Evolutionary conservation across 2,113 vertebrate species (phyloP).

Genomic region (Proteles cristata): DNA sequence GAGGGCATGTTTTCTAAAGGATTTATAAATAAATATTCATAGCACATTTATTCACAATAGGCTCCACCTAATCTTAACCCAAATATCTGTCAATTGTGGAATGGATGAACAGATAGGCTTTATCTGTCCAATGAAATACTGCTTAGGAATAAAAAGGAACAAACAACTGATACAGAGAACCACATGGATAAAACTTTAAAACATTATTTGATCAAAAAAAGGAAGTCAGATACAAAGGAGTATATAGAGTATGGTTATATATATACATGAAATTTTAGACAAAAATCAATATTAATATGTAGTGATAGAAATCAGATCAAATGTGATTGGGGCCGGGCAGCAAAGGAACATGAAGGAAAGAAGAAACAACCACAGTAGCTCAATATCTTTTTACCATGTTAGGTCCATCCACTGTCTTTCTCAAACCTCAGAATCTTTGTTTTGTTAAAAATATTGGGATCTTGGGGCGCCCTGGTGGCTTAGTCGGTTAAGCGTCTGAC

Average conservation of each 20-base stretch:
- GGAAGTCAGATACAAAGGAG: not conserved
- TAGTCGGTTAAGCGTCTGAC: no score
- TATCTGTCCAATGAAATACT: not conserved
- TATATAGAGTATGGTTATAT: not conserved
- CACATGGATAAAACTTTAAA: not conserved
- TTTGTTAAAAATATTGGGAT: not conserved
- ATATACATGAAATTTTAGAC: not conserved
- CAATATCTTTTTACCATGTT: not conserved
- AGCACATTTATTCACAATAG: not conserved
- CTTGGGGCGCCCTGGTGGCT: no score
- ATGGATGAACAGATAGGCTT: not conserved
- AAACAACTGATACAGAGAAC: not conserved
- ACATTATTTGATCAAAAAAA: not conserved
- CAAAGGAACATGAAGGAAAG: not conserved
- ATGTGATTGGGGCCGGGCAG: not conserved
- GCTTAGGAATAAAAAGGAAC: not conserved
- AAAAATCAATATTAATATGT: not conserved
- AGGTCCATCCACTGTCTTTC: not conserved
- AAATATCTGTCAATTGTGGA: not conserved
- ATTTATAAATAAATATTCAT: not conserved
- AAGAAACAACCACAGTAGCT: not conserved
- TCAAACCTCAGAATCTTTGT: not conserved
- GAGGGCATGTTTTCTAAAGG: not conserved
- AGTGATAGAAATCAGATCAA: not conserved
- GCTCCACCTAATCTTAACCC: not conserved